Conservation (phyloP, 2,888 invertebrate species). For the Ochropleura plecta region DNA sequence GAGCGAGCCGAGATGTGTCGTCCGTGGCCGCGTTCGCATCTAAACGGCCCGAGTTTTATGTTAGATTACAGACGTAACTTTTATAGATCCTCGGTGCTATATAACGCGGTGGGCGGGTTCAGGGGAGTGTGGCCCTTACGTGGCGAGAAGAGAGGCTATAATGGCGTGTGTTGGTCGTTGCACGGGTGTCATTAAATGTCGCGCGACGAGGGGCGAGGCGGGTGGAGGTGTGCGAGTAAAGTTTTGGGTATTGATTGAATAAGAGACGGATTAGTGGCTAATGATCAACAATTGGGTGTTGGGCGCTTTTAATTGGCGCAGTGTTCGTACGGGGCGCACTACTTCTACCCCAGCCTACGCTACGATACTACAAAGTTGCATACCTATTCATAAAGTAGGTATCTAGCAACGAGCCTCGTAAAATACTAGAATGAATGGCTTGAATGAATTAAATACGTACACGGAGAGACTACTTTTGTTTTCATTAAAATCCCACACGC, state of each 20-base stretch:
- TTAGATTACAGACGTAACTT: constrained; percentile 91
- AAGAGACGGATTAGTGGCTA: constrained; percentile 90
- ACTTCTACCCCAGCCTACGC: constrained; percentile 25
- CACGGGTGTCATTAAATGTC: constrained; percentile 91
- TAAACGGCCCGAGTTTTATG: constrained; percentile 91
- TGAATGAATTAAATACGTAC: constrained; percentile 64
- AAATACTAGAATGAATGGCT: constrained; percentile 63
- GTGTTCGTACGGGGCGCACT: constrained; percentile 51
- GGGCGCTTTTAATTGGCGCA: constrained; percentile 77
- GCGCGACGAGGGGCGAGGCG: constrained; percentile 88
- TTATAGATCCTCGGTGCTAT: constrained; percentile 91
- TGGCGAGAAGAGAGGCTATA: constrained; percentile 80
- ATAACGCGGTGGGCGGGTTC: constrained; percentile 89
- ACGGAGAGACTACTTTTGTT: constrained; percentile 38
- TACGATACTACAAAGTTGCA: constrained; percentile 43
- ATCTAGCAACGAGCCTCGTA: constrained; percentile 61
- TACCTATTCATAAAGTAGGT: constrained; percentile 53
- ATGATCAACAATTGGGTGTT: constrained; percentile 89
- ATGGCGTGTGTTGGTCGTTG: constrained; percentile 81
- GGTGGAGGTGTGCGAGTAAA: constrained; percentile 89
- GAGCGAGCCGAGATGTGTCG: constrained; percentile 90
- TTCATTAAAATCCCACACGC: constrained; percentile 29
- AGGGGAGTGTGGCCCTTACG: constrained; percentile 84
- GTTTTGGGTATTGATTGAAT: constrained; percentile 91
- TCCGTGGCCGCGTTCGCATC: constrained; percentile 91